A percentile compares a stretch with the other conserved stretches of the same genome.
phyloP scores from a whole-genome alignment of 1,140 invertebrate genomes.

The Papilio xuthus region DNA sequence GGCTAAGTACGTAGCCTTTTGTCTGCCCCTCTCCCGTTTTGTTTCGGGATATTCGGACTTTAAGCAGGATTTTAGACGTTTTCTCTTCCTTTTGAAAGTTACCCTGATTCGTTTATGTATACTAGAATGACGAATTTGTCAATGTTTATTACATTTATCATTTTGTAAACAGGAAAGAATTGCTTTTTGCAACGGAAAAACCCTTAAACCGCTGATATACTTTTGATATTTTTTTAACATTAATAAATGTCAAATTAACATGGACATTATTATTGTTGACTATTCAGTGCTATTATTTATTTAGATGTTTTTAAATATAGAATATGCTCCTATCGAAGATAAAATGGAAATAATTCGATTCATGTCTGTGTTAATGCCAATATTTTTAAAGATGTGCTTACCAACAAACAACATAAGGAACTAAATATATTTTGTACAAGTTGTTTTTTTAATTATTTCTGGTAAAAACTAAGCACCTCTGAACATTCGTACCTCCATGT shows the following conservation, averaged over 20 bases:
- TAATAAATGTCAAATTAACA: background rate
- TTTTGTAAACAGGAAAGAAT: background rate
- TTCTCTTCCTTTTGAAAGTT: slow-evolving; percentile 43
- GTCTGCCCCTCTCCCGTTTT: slow-evolving; percentile 62
- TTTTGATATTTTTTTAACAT: background rate
- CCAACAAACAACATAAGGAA: background rate
- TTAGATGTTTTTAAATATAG: no score
- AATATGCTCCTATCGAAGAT: no score
- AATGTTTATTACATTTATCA: background rate
- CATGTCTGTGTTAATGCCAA: no score
- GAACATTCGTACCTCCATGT: slow-evolving; percentile 33
- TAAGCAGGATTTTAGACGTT: slow-evolving; percentile 61
- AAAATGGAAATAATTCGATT: no score
- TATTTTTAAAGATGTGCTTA: no score
- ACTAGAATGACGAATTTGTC: slow-evolving; percentile 12
- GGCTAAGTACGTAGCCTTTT: slow-evolving; percentile 71
- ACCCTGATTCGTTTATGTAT: slow-evolving; percentile 39
- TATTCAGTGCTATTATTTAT: no score
- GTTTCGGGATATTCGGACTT: slow-evolving; percentile 66
- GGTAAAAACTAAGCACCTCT: background rate
- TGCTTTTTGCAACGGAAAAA: background rate
- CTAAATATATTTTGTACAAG: background rate
- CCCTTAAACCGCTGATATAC: background rate
- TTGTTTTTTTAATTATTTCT: background rate
- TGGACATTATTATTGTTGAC: no score